phyloP scores from a whole-genome alignment of 2,888 invertebrate genomes.

The Acanthococcus lagerstroemiae region DNA sequence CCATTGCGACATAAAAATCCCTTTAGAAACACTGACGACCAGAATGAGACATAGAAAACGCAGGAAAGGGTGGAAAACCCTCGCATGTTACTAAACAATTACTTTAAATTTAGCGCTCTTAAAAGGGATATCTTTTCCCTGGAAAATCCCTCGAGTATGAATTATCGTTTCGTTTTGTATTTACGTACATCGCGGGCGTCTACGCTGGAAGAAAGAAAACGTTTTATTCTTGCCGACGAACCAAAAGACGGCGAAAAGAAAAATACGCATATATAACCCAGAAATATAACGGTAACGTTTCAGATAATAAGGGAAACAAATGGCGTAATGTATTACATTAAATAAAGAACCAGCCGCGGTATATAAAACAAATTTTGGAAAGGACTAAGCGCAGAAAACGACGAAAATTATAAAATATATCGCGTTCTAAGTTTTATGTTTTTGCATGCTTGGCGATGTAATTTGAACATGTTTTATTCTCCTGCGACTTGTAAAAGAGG shows the following conservation, averaged over 20 bases:
- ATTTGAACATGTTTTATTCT: slow-evolving; percentile 30
- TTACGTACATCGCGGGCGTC: neutral
- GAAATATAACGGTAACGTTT: slow-evolving; percentile 12
- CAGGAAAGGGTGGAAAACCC: neutral
- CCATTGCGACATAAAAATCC: no score
- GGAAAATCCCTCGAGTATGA: slow-evolving; percentile 24
- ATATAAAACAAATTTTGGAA: slow-evolving; percentile 25
- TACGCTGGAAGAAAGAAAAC: slow-evolving; percentile 16
- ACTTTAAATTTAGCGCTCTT: slow-evolving; percentile 25
- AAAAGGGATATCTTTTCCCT: slow-evolving; percentile 17
- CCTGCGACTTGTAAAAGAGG: slow-evolving; percentile 27
- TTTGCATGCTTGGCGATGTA: slow-evolving; percentile 28
- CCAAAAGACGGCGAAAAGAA: neutral
- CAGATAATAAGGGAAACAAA: slow-evolving; percentile 29
- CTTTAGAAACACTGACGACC: neutral
- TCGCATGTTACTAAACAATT: slow-evolving; percentile 14
- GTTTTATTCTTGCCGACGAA: slow-evolving; percentile 16
- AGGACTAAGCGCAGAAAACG: slow-evolving; percentile 23
- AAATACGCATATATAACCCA: neutral
- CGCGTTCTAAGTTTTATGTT: slow-evolving; percentile 27
- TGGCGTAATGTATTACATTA: slow-evolving; percentile 30
- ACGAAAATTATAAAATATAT: slow-evolving; percentile 30
- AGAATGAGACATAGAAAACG: slow-evolving; percentile 1
- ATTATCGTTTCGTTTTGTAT: slow-evolving; percentile 17
- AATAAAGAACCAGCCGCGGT: slow-evolving; percentile 17